A percentile compares a stretch with the other conserved stretches of the same genome.
These are phyloP conservation scores for Zaprionus obscuricornis DNA, from an alignment of 2,888 invertebrate genomes.

Conservation along the genomic window DNA sequence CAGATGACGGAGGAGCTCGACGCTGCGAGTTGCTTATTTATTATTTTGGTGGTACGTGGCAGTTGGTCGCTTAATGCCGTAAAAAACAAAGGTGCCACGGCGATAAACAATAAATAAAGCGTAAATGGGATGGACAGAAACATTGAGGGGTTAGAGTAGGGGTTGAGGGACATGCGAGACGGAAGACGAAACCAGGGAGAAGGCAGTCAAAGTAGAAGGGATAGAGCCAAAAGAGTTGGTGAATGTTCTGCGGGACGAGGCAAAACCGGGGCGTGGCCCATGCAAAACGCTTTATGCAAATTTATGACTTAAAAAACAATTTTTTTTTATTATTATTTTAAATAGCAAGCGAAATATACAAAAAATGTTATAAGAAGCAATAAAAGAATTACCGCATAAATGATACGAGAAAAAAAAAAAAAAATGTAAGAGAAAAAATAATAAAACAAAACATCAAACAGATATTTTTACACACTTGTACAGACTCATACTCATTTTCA, in stretches of 20 bases:
- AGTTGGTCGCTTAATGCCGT: conserved; percentile 73
- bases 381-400: conserved; percentile 12
- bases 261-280: neutral
- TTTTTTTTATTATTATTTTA: conserved; percentile 53
- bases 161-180: no score
- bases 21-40: conserved; percentile 60
- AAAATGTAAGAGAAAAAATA: no score
- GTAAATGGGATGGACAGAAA: conserved; percentile 4
- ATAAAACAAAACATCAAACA: neutral
- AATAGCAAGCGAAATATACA: conserved; percentile 24
- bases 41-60: conserved; percentile 71
- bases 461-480: neutral
- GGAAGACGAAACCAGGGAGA: no score
- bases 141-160: neutral
- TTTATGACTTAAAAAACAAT: conserved; percentile 55
- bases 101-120: conserved; percentile 66
- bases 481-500: neutral
- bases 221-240: no score
- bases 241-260: neutral
- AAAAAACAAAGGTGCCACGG: conserved; percentile 73
- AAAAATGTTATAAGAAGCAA: neutral
- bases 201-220: no score
- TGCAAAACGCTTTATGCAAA: conserved; percentile 61
- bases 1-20: conserved; percentile 19
- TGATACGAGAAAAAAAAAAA: neutral